phyloP scores from a whole-genome alignment of 2,888 invertebrate species.

The Myopa tessellatipennis region DNA sequence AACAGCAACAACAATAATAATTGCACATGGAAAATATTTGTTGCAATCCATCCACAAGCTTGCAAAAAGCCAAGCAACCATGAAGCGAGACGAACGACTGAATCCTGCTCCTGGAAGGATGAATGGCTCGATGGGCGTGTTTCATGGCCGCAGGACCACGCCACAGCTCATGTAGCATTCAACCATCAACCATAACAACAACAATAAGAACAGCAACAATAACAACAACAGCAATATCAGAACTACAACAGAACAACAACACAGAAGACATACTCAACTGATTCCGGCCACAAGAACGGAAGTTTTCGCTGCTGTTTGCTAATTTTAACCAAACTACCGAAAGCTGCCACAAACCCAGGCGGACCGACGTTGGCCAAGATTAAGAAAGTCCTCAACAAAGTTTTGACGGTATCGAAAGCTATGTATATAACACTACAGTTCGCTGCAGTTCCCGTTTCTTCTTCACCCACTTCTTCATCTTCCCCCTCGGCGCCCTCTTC shows the following conservation, averaged over 20 bases:
- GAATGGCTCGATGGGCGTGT: slow-evolving; percentile 11
- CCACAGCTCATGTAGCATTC: background rate
- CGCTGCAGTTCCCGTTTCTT: background rate
- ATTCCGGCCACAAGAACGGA: slow-evolving; percentile 24
- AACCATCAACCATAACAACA: too few relatives aligned
- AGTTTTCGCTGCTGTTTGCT: slow-evolving; percentile 26
- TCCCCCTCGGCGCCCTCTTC: background rate
- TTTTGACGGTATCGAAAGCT: background rate
- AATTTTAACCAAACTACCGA: slow-evolving; percentile 12
- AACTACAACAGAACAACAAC: too few relatives aligned
- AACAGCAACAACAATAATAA: background rate
- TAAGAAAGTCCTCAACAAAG: slow-evolving; percentile 6
- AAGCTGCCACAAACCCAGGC: background rate
- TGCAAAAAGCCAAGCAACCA: slow-evolving; percentile 27
- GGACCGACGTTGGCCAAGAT: slow-evolving; percentile 7
- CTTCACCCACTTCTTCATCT: background rate
- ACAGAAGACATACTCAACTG: background rate
- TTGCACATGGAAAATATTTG: slow-evolving; percentile 3
- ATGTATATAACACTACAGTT: background rate
- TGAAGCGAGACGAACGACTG: slow-evolving; percentile 27
- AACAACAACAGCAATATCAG: background rate
- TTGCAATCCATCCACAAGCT: slow-evolving; percentile 7
- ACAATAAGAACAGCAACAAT: background rate
- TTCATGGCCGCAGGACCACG: slow-evolving; percentile 14
- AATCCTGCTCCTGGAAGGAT: background rate